Conservation (phyloP, 2,113 vertebrate genomes). For the Otolemur garnettii region DNA sequence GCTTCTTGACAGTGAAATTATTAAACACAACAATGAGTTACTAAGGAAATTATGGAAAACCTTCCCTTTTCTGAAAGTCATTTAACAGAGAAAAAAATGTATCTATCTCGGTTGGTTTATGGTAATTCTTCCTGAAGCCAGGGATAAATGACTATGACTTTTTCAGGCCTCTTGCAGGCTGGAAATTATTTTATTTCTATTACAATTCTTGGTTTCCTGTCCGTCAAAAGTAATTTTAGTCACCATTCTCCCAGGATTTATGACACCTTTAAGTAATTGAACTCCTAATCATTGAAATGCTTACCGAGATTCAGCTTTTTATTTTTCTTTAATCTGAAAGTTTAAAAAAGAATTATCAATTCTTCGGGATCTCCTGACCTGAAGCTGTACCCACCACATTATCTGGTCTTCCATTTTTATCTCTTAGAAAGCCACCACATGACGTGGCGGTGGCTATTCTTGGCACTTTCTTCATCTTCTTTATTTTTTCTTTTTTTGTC, state of each 20-base stretch:
- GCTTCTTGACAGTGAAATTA: slow-evolving; percentile 71
- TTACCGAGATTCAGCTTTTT: slow-evolving; percentile 51
- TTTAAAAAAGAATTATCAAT: background rate
- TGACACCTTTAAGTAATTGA: slow-evolving; percentile 60
- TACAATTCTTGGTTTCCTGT: slow-evolving; percentile 72
- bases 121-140: slow-evolving; percentile 67
- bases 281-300: slow-evolving; percentile 53
- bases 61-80: slow-evolving; percentile 71
- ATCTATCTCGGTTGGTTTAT: slow-evolving; percentile 71
- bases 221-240: slow-evolving; percentile 66
- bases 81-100: slow-evolving; percentile 64
- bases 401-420: background rate
- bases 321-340: slow-evolving; percentile 43
- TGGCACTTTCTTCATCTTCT: background rate
- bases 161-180: slow-evolving; percentile 8
- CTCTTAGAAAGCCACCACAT: background rate
- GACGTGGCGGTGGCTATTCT: background rate
- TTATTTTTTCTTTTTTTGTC: background rate
- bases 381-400: background rate
- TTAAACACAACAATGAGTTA: slow-evolving; percentile 78
- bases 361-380: background rate
- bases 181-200: slow-evolving; percentile 73
- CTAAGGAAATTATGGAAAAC: slow-evolving; percentile 70
- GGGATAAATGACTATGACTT: slow-evolving; percentile 74
- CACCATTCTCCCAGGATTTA: slow-evolving; percentile 34